Evolutionary conservation across 2,888 invertebrate species (phyloP), one percentile per base, ranked within the genome.

Genomic region (Brachylomia viminalis): DNA sequence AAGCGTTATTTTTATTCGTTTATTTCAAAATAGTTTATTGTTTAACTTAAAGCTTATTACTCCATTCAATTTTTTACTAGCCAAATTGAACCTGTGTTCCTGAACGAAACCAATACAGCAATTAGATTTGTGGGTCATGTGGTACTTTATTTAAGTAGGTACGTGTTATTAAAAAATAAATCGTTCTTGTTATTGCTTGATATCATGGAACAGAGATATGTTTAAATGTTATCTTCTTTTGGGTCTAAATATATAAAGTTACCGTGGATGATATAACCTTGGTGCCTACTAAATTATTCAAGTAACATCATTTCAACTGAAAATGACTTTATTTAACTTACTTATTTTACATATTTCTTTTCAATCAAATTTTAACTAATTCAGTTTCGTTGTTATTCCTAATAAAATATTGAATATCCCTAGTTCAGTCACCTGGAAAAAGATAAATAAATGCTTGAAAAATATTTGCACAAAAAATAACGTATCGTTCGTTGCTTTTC

Each of bases 391-490:
- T 65, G 13, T 58, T 47, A 56, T 54, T 38, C 42, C 1, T 15
- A n/a, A 56, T 75, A 68, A 62, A 82, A 77, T 76, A 70, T 68
- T 73, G 11, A 83, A 76, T 80, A 73, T 75, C 17, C 38, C 47
- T 17, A 30, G 64, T 72, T 77, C 83, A 92, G 88, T 91, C 92
- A 93, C 85, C 90, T 92, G 92, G 87, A 92, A 92, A 91, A 83
- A 91, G 89, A 77, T 94, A 94, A 91, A 89, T 90, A 91, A 91
- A 94, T 91, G 92, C 88, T 91, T 89, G 85, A 91, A 93, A 90
- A 93, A 93, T 91, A 91, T 94, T 93, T 90, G 91, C 91, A 87
- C 86, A 89, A 92, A 91, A 87, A 90, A 90, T 92, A 91, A 90
- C 92, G 92, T 92, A 91, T 89, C 87, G 90, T 88, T 86, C 87